Conservation (phyloP, 2,888 invertebrate species). For the Malachius bipustulatus region DNA sequence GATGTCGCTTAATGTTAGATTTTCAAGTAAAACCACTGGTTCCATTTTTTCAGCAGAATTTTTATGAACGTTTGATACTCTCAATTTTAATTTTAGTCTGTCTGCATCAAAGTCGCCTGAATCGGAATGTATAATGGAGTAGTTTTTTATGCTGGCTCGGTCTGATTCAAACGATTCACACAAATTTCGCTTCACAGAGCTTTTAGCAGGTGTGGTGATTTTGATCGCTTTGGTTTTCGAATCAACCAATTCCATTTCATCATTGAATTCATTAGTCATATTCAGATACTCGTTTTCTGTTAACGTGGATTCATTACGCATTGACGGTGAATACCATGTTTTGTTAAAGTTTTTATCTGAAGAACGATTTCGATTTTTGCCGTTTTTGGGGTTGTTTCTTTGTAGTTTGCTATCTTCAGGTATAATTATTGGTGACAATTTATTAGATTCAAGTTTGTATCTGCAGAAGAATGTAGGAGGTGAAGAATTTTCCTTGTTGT, state of each 20-base stretch:
- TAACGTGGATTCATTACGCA: background rate
- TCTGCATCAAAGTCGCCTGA: background rate
- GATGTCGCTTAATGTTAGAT: background rate
- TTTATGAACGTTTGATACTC: too few species aligned
- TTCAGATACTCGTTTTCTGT: background rate
- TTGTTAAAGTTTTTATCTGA: background rate
- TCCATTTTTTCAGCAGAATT: background rate
- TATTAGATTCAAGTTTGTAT: constrained; percentile 12
- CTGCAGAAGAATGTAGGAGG: too few species aligned
- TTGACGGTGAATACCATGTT: background rate
- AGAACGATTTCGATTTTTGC: background rate
- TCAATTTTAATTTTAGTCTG: background rate
- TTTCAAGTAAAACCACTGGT: background rate
- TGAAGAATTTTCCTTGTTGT: constrained; percentile 6
- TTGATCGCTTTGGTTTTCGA: background rate
- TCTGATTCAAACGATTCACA: constrained; percentile 1
- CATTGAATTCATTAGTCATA: background rate
- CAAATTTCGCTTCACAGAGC: constrained; percentile 1
- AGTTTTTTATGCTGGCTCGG: background rate
- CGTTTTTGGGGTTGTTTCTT: background rate
- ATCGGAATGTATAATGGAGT: background rate
- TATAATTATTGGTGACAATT: constrained; percentile 8
- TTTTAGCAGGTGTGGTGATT: too few species aligned
- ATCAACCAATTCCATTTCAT: background rate
- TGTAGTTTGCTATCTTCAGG: background rate